These are phyloP conservation scores for Malthinus seriepunctatus DNA, from an alignment of 2,888 invertebrate species.

Conservation along the genomic window DNA sequence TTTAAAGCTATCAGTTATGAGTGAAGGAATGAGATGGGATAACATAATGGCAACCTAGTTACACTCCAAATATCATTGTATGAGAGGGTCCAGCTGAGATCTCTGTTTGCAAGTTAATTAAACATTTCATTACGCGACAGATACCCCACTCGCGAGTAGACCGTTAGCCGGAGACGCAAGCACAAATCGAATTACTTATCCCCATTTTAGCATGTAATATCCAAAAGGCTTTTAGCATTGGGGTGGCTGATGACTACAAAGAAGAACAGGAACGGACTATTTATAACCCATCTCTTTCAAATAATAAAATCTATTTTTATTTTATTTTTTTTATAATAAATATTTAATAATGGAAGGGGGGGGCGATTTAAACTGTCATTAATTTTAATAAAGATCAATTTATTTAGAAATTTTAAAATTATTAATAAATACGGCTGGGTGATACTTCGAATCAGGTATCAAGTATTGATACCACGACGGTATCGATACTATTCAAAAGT, in stretches of 20 bases:
- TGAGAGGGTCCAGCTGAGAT: slow-evolving; percentile 41
- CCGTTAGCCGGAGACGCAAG: slow-evolving; percentile 43
- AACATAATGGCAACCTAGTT: slow-evolving; percentile 38
- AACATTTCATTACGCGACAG: slow-evolving; percentile 50
- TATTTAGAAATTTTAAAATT: too few species aligned
- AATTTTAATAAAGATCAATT: too few species aligned
- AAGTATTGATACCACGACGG: too few species aligned
- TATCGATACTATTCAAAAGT: too few species aligned
- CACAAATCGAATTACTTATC: slow-evolving; percentile 57
- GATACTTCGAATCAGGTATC: too few species aligned
- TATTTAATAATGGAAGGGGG: too few species aligned
- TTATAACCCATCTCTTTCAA: slow-evolving; percentile 5
- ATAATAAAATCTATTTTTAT: neutral
- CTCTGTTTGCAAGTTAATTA: slow-evolving; percentile 50
- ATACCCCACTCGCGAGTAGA: slow-evolving; percentile 42
- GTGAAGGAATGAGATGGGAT: slow-evolving; percentile 24
- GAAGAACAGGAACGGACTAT: slow-evolving; percentile 33
- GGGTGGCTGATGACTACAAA: slow-evolving; percentile 48
- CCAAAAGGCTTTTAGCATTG: slow-evolving; percentile 56
- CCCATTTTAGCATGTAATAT: slow-evolving; percentile 58
- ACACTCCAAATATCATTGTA: slow-evolving; percentile 39
- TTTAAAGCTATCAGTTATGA: slow-evolving; percentile 27
- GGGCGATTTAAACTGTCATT: too few species aligned
- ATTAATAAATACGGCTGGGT: too few species aligned
- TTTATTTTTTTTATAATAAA: neutral